Base-by-base conservation (phyloP, 2,888 invertebrate species). In the Clivina fossor region DNA sequence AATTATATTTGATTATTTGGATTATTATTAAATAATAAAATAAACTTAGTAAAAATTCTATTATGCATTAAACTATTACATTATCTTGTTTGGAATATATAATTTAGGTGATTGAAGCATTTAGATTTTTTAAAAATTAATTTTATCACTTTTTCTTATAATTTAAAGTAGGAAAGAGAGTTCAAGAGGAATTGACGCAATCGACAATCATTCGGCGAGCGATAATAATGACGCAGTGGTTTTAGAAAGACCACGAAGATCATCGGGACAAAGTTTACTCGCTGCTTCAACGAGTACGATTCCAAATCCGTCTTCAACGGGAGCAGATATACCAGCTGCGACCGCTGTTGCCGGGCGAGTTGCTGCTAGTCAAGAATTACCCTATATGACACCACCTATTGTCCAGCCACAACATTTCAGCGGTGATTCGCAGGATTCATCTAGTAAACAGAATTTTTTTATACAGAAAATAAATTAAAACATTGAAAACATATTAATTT, bases 391-490 rank as follows among this genome's bases (percentile, higher is more conserved):
- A 7, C 91, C 91, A 43, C 91, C 86, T 62, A 72, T 90, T 69
- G 66, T 82, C 22, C 63, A 71, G 13, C 75, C 72, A 71, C 79
- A 78, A 40, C 78, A 93, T 72, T 93, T 93, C 69, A 93, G 92
- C 69, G 93, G 93, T 0, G 93, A 93, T 72, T 93, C 93, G 2
- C 91, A 92, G 63, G 93, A 92, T 73, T 91, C 91, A 1, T 83
- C 88, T 55, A 90, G 89, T 89, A 74, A 77, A n/a, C n/a, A n/a
- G n/a, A n/a, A n/a, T n/a, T n/a, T n/a, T n/a, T n/a, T n/a, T n/a
- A n/a, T n/a, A n/a, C n/a, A n/a, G n/a, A n/a, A n/a, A n/a, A n/a
- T n/a, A n/a, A 54, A 46, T 44, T 38, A 49, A 41, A 8, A 5
- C 19, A 16, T 15, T 33, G 8, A 22, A 20, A 35, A 28, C n/a